phyloP scores from a whole-genome alignment of 1,140 invertebrate species.

The Rhynchophorus ferrugineus region DNA sequence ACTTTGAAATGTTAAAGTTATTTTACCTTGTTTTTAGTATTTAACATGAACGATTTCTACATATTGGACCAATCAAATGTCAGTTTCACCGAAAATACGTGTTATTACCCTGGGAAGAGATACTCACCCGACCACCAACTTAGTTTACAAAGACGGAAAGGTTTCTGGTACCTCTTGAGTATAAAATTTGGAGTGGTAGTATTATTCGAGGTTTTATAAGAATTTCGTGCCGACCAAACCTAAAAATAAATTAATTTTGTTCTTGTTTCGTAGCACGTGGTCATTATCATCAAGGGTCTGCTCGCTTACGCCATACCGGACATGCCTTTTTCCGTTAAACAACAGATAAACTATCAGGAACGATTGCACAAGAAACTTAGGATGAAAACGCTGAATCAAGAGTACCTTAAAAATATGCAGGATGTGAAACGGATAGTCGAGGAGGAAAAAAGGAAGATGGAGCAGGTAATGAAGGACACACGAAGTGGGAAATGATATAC shows the following conservation, averaged over 20 bases:
- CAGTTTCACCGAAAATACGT: neutral
- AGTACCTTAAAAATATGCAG: constrained; percentile 5
- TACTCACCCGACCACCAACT: constrained; percentile 11
- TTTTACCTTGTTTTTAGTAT: constrained; percentile 14
- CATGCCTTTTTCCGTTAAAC: constrained; percentile 18
- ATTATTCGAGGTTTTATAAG: constrained; percentile 18
- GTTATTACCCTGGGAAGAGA: constrained; percentile 17
- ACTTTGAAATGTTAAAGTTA: neutral
- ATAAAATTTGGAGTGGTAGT: constrained; percentile 13
- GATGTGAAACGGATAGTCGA: neutral
- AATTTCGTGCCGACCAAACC: too few relatives aligned
- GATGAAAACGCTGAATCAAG: constrained; percentile 8
- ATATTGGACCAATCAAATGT: constrained; percentile 12
- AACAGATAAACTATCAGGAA: constrained; percentile 17
- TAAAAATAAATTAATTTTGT: too few relatives aligned
- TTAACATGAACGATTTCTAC: constrained; percentile 17
- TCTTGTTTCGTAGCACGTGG: constrained; percentile 16
- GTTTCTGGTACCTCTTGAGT: constrained; percentile 10
- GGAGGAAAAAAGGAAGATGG: neutral
- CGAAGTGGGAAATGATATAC: too few relatives aligned
- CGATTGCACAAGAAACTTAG: constrained; percentile 4
- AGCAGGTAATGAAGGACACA: neutral
- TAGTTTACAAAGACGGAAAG: constrained; percentile 4
- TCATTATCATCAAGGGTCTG: constrained; percentile 20
- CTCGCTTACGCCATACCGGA: constrained; percentile 26